phyloP scores from a whole-genome alignment of 1,140 invertebrate species.

The Diorhabda elongata region DNA sequence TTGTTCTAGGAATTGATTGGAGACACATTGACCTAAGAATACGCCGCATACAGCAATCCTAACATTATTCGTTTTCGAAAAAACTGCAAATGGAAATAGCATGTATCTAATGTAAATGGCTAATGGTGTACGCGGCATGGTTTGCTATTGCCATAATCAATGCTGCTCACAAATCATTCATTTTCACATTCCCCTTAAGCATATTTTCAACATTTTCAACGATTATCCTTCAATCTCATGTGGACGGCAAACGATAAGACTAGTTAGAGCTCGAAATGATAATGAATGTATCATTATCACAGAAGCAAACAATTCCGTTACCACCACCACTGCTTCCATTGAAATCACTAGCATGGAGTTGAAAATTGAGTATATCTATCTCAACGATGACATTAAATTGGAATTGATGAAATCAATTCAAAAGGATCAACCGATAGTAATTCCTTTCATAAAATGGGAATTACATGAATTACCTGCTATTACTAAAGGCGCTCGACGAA shows the following conservation, averaged over 20 bases:
- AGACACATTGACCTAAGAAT: too few relatives aligned
- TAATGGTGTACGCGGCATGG: too few relatives aligned
- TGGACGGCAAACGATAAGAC: constrained; percentile 5
- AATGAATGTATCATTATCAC: neutral
- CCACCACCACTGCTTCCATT: neutral
- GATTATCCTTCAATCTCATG: constrained; percentile 6
- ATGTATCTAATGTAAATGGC: too few relatives aligned
- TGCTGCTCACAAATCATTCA: too few relatives aligned
- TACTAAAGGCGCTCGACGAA: neutral
- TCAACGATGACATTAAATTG: constrained; percentile 8
- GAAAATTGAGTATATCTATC: constrained; percentile 8
- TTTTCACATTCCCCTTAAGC: constrained; percentile 10
- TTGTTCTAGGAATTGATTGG: too few relatives aligned
- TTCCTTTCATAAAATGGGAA: constrained; percentile 18
- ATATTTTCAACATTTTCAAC: constrained; percentile 15
- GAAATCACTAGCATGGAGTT: constrained; percentile 11
- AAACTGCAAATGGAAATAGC: too few relatives aligned
- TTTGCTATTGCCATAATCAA: too few relatives aligned
- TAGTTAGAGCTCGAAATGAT: constrained; percentile 14
- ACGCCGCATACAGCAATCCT: too few relatives aligned
- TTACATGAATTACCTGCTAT: constrained; percentile 12
- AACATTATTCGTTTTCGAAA: too few relatives aligned
- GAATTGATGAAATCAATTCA: constrained; percentile 12
- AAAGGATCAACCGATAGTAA: constrained; percentile 9
- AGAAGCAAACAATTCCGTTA: neutral